Conservation (phyloP, 2,888 invertebrate genomes). For the Gymnocheta viridis region DNA sequence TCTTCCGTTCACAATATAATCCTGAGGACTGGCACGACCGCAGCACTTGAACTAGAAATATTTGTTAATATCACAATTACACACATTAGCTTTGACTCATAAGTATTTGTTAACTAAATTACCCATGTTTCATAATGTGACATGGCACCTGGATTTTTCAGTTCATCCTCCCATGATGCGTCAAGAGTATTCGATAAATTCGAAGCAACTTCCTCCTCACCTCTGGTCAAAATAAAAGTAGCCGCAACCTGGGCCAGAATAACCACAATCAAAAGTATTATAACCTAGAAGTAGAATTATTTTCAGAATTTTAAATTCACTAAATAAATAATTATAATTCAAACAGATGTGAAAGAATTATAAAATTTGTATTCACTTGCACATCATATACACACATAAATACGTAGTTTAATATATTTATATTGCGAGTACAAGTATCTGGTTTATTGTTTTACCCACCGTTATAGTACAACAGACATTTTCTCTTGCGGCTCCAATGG, state of each 20-base stretch:
- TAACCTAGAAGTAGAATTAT: constrained; percentile 72
- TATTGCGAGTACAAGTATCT: background rate
- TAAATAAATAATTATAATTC: background rate
- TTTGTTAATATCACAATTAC: background rate
- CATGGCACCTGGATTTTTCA: constrained; percentile 77
- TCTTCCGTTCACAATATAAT: constrained; percentile 77
- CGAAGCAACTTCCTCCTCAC: constrained; percentile 69
- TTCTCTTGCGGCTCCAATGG: constrained; percentile 93
- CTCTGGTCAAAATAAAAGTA: constrained; percentile 69
- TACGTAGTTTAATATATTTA: too few species aligned
- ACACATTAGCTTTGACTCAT: background rate
- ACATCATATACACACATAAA: too few species aligned
- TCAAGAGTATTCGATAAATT: constrained; percentile 76
- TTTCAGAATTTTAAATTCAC: background rate
- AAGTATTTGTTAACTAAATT: constrained; percentile 43
- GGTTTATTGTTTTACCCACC: constrained; percentile 83
- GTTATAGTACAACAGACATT: constrained; percentile 93
- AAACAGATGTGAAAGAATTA: background rate
- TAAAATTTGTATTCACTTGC: background rate
- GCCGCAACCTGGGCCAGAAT: constrained; percentile 73
- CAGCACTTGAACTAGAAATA: constrained; percentile 77
- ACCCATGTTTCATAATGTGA: constrained; percentile 78
- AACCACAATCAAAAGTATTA: constrained; percentile 73
- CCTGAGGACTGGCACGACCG: constrained; percentile 78
- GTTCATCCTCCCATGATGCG: constrained; percentile 82